These are phyloP conservation scores for Coleophora deauratella DNA, from an alignment of 2,888 invertebrate species.

Conservation along the genomic window DNA sequence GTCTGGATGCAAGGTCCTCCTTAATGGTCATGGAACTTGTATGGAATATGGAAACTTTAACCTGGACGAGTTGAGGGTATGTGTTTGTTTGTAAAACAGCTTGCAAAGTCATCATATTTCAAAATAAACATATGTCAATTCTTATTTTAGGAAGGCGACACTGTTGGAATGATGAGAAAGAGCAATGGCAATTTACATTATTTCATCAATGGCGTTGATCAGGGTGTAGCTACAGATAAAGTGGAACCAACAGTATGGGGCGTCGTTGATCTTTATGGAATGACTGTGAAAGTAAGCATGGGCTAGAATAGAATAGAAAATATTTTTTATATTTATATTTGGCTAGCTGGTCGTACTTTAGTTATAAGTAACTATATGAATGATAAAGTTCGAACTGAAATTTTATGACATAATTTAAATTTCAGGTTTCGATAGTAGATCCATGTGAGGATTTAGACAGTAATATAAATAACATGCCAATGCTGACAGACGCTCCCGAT, in stretches of 20 bases:
- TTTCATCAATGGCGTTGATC: conserved; percentile 93
- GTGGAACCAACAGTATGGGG: conserved; percentile 91
- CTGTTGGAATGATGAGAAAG: conserved; percentile 93
- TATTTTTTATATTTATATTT: no score
- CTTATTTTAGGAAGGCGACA: conserved; percentile 84
- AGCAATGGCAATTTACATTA: conserved; percentile 90
- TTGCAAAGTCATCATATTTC: no score
- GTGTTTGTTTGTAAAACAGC: conserved; percentile 14
- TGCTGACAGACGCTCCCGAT: conserved; percentile 33
- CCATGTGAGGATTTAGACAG: conserved; percentile 86
- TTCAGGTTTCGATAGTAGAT: conserved; percentile 86
- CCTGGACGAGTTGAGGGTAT: conserved; percentile 90
- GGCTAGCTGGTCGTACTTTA: no score
- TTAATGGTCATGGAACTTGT: conserved; percentile 95
- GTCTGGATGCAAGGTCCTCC: conserved; percentile 97
- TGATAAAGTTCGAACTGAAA: no score
- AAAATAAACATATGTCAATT: neutral
- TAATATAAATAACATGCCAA: conserved; percentile 44
- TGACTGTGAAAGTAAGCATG: conserved; percentile 80
- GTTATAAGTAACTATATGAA: no score
- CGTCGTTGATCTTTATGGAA: conserved; percentile 95
- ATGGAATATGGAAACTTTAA: conserved; percentile 94
- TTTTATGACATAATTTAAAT: no score
- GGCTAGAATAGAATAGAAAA: no score
- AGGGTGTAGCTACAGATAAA: conserved; percentile 90